Evolutionary conservation across 2,888 invertebrate species (phyloP).

Genomic region (Macrophya alboannulata): DNA sequence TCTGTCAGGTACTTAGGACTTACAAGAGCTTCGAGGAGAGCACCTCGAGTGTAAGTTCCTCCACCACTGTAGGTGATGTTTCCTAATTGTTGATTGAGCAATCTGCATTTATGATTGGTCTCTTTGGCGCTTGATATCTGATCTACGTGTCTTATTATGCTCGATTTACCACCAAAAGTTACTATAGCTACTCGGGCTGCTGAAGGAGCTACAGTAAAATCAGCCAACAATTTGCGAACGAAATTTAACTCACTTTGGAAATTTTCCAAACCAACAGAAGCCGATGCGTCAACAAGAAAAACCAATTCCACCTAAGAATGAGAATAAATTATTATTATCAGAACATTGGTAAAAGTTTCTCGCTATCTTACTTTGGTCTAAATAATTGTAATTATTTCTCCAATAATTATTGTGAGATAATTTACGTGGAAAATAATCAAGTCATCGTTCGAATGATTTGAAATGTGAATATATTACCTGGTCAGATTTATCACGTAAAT

Average conservation of each 20-base stretch:
- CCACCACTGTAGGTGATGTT: slow-evolving; percentile 85
- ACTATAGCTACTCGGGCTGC: slow-evolving; percentile 85
- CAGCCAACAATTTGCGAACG: slow-evolving; percentile 85
- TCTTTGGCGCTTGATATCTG: slow-evolving; percentile 82
- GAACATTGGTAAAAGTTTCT: background rate
- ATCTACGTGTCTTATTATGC: slow-evolving; percentile 84
- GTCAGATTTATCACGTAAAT: slow-evolving; percentile 67
- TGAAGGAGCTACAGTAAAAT: slow-evolving; percentile 85
- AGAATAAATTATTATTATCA: background rate
- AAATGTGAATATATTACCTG: slow-evolving; percentile 65
- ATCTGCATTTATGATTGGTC: slow-evolving; percentile 84
- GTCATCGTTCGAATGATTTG: background rate
- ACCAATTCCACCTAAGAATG: slow-evolving; percentile 82
- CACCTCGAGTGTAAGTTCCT: slow-evolving; percentile 87
- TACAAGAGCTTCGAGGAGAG: slow-evolving; percentile 85
- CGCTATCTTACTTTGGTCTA: background rate
- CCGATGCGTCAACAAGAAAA: slow-evolving; percentile 87
- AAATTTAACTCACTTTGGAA: slow-evolving; percentile 86
- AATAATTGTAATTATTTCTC: too few species aligned
- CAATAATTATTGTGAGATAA: too few species aligned
- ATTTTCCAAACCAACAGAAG: slow-evolving; percentile 85
- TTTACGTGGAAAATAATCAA: slow-evolving; percentile 11
- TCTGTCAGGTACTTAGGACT: slow-evolving; percentile 54
- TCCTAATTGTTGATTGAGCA: slow-evolving; percentile 84
- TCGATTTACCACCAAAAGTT: slow-evolving; percentile 84